phyloP scores from a whole-genome alignment of 1,140 invertebrate species.

The Euwallacea fornicatus region DNA sequence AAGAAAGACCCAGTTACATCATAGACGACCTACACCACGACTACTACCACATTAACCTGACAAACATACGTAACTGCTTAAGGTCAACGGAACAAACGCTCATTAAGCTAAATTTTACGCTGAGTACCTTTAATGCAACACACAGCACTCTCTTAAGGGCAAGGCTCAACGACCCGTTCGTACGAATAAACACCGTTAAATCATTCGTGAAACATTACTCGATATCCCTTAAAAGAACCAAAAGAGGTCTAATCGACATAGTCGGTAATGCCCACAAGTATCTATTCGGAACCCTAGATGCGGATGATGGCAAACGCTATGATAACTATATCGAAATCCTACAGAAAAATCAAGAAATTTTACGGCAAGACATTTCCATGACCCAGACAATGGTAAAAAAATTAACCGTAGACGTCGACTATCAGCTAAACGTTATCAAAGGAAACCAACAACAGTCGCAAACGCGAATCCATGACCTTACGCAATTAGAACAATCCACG shows the following conservation, averaged over 20 bases:
- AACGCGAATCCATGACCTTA: background rate
- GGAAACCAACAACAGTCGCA: constrained; percentile 14
- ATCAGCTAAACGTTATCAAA: background rate
- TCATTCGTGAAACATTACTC: constrained; percentile 9
- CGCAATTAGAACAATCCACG: too few relatives aligned
- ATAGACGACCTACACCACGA: constrained; percentile 4
- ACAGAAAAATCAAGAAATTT: constrained; percentile 10
- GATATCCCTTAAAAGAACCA: background rate
- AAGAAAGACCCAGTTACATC: constrained; percentile 8
- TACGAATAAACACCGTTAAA: background rate
- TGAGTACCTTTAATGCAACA: background rate
- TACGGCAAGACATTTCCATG: constrained; percentile 5
- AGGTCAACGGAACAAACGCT: constrained; percentile 8
- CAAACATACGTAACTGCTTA: constrained; percentile 4
- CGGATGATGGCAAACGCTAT: constrained; percentile 19
- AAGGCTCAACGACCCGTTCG: background rate
- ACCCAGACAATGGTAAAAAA: constrained; percentile 17
- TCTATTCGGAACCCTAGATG: constrained; percentile 1
- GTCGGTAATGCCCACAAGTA: constrained; percentile 4
- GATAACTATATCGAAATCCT: constrained; percentile 13
- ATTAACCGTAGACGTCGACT: background rate
- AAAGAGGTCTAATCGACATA: constrained; percentile 15
- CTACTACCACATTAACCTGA: constrained; percentile 20
- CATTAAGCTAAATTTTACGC: background rate
- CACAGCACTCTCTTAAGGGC: background rate